Evolutionary conservation across 2,113 vertebrate species (phyloP).

Genomic region (Etheostoma spectabile): DNA sequence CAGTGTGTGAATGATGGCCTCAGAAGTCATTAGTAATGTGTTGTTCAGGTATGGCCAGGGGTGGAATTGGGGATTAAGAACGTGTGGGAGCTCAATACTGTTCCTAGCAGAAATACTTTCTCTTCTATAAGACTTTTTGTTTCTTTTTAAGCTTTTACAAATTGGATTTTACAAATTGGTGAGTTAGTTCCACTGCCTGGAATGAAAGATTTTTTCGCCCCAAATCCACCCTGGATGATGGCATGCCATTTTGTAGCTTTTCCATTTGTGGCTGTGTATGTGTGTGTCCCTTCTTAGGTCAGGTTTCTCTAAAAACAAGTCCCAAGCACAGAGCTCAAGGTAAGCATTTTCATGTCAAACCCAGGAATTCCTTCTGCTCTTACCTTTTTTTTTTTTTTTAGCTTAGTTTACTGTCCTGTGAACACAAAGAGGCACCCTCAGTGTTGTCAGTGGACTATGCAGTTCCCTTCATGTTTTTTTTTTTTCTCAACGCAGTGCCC

Average conservation of each 20-base stretch:
- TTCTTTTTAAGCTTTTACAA: slow-evolving; percentile 53
- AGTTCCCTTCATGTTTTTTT: slow-evolving; percentile 30
- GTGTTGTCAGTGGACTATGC: slow-evolving; percentile 35
- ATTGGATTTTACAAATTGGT: slow-evolving; percentile 62
- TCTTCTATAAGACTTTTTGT: slow-evolving; percentile 5
- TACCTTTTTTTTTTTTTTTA: slow-evolving; percentile 12
- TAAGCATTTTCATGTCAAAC: slow-evolving; percentile 77
- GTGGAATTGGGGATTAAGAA: slow-evolving; percentile 68
- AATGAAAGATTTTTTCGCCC: slow-evolving; percentile 31
- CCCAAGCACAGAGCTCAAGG: slow-evolving; percentile 77
- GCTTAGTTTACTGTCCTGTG: slow-evolving; percentile 28
- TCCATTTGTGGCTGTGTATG: slow-evolving; percentile 78
- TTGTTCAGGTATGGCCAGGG: slow-evolving; percentile 53
- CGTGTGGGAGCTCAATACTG: neutral
- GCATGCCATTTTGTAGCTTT: slow-evolving; percentile 74
- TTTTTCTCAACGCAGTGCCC: slow-evolving; percentile 4
- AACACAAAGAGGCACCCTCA: slow-evolving; percentile 36
- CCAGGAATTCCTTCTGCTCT: slow-evolving; percentile 27
- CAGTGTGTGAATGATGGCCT: slow-evolving; percentile 48
- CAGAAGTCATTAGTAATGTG: slow-evolving; percentile 56
- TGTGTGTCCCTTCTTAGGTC: slow-evolving; percentile 80
- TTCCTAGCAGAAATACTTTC: slow-evolving; percentile 4
- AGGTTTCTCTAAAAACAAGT: slow-evolving; percentile 81
- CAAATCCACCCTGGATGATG: slow-evolving; percentile 73
- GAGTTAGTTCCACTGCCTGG: slow-evolving; percentile 43